Evolutionary conservation across 2,113 vertebrate genomes (phyloP).

Genomic region (Myodes glareolus): DNA sequence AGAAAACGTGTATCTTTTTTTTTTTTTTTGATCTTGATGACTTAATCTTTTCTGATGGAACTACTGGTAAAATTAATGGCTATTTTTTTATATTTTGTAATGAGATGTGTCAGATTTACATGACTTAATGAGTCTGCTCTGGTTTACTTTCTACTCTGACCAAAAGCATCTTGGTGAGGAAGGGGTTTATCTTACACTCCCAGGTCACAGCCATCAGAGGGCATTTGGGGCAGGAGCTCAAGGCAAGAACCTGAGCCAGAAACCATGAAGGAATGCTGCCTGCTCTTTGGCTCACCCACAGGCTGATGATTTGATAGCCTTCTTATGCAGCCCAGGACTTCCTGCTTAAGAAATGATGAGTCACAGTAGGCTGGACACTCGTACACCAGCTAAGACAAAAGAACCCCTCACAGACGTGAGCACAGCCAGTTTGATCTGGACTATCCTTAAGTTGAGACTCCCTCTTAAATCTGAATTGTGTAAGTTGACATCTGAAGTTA

Average conservation of each 20-base stretch:
- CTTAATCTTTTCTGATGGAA: constrained; percentile 36
- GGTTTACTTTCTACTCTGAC: not conserved
- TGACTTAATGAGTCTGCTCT: not conserved
- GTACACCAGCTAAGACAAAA: not conserved
- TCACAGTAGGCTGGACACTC: not conserved
- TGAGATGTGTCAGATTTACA: not conserved
- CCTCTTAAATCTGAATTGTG: not conserved
- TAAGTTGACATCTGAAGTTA: not conserved
- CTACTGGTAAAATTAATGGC: not conserved
- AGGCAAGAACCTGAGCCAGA: not conserved
- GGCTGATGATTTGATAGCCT: not conserved
- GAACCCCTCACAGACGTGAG: not conserved
- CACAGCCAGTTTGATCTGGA: not conserved
- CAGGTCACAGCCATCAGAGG: not conserved
- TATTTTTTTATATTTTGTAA: constrained; percentile 44
- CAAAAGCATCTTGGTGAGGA: not conserved
- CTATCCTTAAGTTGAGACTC: not conserved
- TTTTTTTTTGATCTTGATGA: not conserved
- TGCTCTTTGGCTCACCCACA: not conserved
- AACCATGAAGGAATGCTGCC: not conserved
- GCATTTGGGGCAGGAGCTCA: not conserved
- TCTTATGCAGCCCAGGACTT: not conserved
- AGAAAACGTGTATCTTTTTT: not conserved
- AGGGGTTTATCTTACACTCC: not conserved
- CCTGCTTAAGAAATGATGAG: not conserved